Conservation (phyloP, 92 coral and sea anemone genomes). For the Plumapathes pennacea region DNA sequence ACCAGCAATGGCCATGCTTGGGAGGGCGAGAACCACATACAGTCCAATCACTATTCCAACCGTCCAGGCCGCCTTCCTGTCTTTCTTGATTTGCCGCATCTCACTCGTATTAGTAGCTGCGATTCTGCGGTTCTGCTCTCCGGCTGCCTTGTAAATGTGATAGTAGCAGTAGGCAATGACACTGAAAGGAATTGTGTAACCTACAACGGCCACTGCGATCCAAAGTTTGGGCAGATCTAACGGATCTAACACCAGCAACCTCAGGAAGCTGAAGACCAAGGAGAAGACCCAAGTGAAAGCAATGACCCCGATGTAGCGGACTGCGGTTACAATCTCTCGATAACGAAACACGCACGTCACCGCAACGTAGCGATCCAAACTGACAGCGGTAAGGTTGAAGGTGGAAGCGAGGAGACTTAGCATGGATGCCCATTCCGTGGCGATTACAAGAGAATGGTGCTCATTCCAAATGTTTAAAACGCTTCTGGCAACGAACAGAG, state of each 20-base stretch:
- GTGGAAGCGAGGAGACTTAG: slow-evolving; percentile 73
- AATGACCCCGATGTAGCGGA: slow-evolving; percentile 30
- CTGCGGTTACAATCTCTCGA: slow-evolving; percentile 26
- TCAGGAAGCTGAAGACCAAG: slow-evolving; percentile 38
- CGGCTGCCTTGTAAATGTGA: slow-evolving; percentile 65
- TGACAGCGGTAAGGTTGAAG: slow-evolving; percentile 56
- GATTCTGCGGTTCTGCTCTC: slow-evolving; percentile 39
- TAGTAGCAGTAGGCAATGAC: slow-evolving; percentile 67
- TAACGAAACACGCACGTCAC: slow-evolving; percentile 51
- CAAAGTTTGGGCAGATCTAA: slow-evolving; percentile 62
- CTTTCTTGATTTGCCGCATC: too few species aligned
- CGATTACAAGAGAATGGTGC: slow-evolving; percentile 46
- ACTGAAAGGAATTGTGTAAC: slow-evolving; percentile 57
- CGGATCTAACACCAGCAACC: slow-evolving; percentile 49
- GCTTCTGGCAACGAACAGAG: slow-evolving; percentile 71
- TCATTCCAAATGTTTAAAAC: slow-evolving; percentile 68
- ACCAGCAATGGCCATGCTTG: slow-evolving; percentile 69
- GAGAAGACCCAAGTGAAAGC: slow-evolving; percentile 57
- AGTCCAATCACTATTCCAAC: slow-evolving; percentile 68
- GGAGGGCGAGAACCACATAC: slow-evolving; percentile 49
- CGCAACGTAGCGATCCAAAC: slow-evolving; percentile 68
- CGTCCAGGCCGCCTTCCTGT: slow-evolving; percentile 72
- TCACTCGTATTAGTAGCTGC: too few species aligned
- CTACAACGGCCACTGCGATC: slow-evolving; percentile 52
- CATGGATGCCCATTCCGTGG: slow-evolving; percentile 64